Evolutionary conservation across 2,113 vertebrate species (phyloP), one percentile per base, ranked within the genome.

Genomic region (Sinocyclocheilus anophthalmus): DNA sequence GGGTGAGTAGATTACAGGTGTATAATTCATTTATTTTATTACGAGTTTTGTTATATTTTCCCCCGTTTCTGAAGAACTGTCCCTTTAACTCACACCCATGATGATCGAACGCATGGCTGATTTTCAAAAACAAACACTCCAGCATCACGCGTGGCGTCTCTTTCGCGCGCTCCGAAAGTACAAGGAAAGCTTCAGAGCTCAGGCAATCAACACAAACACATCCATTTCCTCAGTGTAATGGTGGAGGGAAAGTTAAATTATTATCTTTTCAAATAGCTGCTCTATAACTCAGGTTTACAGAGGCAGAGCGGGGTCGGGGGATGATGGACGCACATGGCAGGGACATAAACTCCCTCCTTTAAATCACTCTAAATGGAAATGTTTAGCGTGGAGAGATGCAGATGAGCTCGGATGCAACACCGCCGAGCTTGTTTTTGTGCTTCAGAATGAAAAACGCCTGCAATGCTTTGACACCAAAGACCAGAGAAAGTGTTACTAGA

Each of bases 311-410:
- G 83, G 80, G 87, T 85, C 63, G 85, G 55, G 55, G 39, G 57
- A 92, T 94, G 94, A 95, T 94, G 91, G 93, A 95, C 93, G 89
- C 89, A 91, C 87, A 88, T 92, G 89, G 88, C 30, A 91, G 91
- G 88, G 90, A 94, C 93, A 93, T 92, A 93, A 94, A 94, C 86
- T 92, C 91, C 85, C 89, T 89, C 91, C 91, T 93, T 94, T 94
- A 94, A 95, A 95, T 94, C 94, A 94, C 93, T 94, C 94, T 95
- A 94, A 95, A 95, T 95, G 94, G 93, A 94, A 94, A 95, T 94
- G 93, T 95, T 95, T 95, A 93, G 93, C 90, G 89, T 65, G 81
- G 78, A 85, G 92, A 92, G 92, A 95, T 95, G 94, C 93, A 94
- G 93, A 95, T 93, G 91, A 88, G 72, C 87, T 92, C 72, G 85